Percentiles rank a stretch among this genome's conserved stretches.
Evolutionary conservation across 1,140 invertebrate species (phyloP).

Genomic region (Yoshiicerus persimilis): DNA sequence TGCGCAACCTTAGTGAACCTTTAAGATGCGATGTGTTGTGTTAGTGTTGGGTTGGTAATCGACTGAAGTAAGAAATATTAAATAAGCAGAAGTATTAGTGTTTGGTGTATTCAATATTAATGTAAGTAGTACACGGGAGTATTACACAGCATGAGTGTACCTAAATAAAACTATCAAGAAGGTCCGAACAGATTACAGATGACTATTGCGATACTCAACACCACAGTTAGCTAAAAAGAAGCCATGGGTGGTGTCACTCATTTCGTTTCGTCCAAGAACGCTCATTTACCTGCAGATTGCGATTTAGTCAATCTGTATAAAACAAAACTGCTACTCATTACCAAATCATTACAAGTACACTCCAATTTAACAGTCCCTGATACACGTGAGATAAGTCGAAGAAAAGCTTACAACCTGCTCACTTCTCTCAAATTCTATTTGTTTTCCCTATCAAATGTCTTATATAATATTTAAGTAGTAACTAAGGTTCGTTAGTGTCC

Average conservation of each 20-base stretch:
- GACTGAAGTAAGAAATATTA: background rate
- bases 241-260: slow-evolving; percentile 11
- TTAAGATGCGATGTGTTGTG: background rate
- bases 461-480: background rate
- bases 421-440: background rate
- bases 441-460: background rate
- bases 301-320: background rate
- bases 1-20: background rate
- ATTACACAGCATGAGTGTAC: background rate
- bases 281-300: background rate
- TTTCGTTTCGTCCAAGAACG: background rate
- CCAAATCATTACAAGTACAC: background rate
- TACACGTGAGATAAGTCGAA: background rate
- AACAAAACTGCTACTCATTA: background rate
- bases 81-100: background rate
- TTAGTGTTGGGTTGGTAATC: background rate
- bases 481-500: background rate
- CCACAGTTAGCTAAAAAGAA: background rate
- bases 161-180: background rate
- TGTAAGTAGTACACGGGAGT: background rate
- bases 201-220: background rate
- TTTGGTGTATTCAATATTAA: background rate
- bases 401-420: background rate
- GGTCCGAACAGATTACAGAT: background rate
- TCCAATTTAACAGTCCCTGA: background rate